A percentile compares a stretch with the other conserved stretches of the same genome.
phyloP scores from a whole-genome alignment of 2,888 invertebrate species.

The Mythimna ferrago region DNA sequence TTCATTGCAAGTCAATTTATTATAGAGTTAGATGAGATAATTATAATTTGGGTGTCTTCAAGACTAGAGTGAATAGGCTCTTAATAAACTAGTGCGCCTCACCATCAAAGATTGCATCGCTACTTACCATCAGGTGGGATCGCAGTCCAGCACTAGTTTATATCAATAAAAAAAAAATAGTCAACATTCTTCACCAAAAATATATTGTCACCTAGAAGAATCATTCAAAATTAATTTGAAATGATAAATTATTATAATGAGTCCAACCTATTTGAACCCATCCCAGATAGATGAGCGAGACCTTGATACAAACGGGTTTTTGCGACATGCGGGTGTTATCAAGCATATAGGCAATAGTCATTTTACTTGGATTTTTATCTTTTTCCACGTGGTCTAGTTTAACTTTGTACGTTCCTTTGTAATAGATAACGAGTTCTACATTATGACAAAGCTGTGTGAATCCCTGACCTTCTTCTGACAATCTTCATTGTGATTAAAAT shows the following conservation, averaged over 20 bases:
- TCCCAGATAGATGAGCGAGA: constrained; percentile 68
- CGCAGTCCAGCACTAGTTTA: too few species aligned
- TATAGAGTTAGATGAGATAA: neutral
- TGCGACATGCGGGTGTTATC: constrained; percentile 75
- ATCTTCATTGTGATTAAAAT: constrained; percentile 6
- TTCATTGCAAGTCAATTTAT: neutral
- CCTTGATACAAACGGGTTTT: constrained; percentile 71
- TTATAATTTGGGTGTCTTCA: too few species aligned
- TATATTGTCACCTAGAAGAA: neutral
- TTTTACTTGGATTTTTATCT: constrained; percentile 50
- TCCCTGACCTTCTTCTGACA: neutral
- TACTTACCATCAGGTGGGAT: too few species aligned
- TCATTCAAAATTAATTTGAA: constrained; percentile 3
- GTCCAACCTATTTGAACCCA: constrained; percentile 65
- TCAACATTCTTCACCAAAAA: constrained; percentile 4
- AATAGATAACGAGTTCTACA: neutral
- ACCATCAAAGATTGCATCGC: too few species aligned
- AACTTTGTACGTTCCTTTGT: neutral
- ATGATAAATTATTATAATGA: constrained; percentile 30
- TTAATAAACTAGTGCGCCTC: too few species aligned
- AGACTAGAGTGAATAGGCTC: too few species aligned
- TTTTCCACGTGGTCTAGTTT: constrained; percentile 29
- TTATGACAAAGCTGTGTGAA: constrained; percentile 2
- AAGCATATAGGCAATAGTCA: constrained; percentile 52
- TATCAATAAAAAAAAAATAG: too few species aligned